A percentile compares a stretch with the other conserved stretches of the same genome.
These are phyloP conservation scores for Drosophila baimaii DNA, from an alignment of 1,140 invertebrate species.

Conservation along the genomic window DNA sequence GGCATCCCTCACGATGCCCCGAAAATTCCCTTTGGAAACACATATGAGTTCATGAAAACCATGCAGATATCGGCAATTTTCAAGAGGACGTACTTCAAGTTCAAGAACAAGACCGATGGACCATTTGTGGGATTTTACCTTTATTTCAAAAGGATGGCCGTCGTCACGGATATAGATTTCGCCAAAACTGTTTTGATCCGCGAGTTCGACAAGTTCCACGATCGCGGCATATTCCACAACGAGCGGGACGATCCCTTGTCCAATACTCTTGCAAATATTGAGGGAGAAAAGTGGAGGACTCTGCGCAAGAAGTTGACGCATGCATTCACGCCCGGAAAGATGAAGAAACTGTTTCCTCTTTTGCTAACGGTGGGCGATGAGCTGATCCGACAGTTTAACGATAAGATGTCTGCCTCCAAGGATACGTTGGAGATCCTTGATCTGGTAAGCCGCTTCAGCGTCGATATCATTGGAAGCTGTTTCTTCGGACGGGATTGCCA, in stretches of 20 bases:
- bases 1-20: conserved; percentile 81
- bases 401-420: neutral
- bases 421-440: conserved; percentile 54
- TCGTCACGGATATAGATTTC: conserved; percentile 65
- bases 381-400: conserved; percentile 28
- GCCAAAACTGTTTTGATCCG: conserved; percentile 85
- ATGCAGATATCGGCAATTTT: conserved; percentile 21
- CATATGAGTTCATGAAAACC: conserved; percentile 28
- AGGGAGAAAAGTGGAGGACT: conserved; percentile 85
- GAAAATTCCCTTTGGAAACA: conserved; percentile 72
- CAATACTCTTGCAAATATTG: conserved; percentile 83
- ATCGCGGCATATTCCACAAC: conserved; percentile 84
- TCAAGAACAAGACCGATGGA: conserved; percentile 51
- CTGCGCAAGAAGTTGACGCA: conserved; percentile 85
- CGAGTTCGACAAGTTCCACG: conserved; percentile 86
- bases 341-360: conserved; percentile 85
- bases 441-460: conserved; percentile 68
- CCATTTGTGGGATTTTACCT: conserved; percentile 65
- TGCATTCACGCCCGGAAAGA: conserved; percentile 86
- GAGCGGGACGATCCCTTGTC: conserved; percentile 85
- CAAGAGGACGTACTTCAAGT: conserved; percentile 38
- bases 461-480: conserved; percentile 86
- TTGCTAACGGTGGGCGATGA: conserved; percentile 63
- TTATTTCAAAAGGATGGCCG: conserved; percentile 11
- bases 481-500: conserved; percentile 88